A percentile compares a stretch with the other conserved stretches of the same genome.
These are phyloP conservation scores for Endomychus coccineus DNA, from an alignment of 2,888 invertebrate species.

Conservation along the genomic window DNA sequence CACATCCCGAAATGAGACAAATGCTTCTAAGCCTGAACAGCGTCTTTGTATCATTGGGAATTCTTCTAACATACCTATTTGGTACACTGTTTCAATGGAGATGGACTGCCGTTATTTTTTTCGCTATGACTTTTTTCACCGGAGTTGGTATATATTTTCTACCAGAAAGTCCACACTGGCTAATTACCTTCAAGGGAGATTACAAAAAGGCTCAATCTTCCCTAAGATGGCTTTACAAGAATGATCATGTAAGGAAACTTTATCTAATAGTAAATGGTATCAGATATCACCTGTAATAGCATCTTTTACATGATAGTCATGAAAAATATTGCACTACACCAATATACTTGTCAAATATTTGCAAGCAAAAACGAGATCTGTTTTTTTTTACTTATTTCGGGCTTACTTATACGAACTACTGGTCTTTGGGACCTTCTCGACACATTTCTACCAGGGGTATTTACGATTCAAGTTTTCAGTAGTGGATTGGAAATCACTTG, in stretches of 20 bases:
- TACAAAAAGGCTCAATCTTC: constrained; percentile 36
- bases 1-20: constrained; percentile 48
- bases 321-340: too few relatives aligned
- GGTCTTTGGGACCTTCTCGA: too few relatives aligned
- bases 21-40: constrained; percentile 52
- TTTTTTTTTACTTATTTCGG: too few relatives aligned
- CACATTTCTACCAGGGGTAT: too few relatives aligned
- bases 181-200: constrained; percentile 43
- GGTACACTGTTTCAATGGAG: constrained; percentile 47
- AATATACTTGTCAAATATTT: too few relatives aligned
- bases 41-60: constrained; percentile 52
- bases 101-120: constrained; percentile 44
- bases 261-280: too few relatives aligned
- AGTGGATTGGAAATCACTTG: too few relatives aligned
- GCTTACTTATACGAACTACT: too few relatives aligned
- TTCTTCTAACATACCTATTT: constrained; percentile 48
- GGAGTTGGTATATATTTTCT: constrained; percentile 40
- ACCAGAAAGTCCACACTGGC: constrained; percentile 55
- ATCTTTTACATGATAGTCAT: too few relatives aligned
- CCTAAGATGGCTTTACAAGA: constrained; percentile 45
- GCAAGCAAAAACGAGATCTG: too few relatives aligned
- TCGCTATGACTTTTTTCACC: constrained; percentile 36
- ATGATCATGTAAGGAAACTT: constrained; percentile 34
- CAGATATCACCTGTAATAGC: too few relatives aligned
- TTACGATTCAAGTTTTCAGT: too few relatives aligned